These are phyloP conservation scores for Drosophila sproati DNA, from an alignment of 1,140 invertebrate genomes.

Conservation along the genomic window DNA sequence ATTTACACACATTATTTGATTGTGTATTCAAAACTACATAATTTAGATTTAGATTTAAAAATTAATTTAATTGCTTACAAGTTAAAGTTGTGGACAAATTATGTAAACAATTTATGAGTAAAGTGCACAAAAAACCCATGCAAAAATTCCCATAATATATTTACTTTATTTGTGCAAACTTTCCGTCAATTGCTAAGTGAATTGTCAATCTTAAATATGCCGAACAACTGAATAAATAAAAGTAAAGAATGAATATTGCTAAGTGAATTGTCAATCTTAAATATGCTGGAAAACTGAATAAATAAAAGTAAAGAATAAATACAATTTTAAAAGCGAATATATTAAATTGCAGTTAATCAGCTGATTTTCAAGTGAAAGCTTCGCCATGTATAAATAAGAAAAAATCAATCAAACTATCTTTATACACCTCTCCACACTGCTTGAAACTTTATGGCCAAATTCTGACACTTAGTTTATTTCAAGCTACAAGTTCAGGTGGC, in stretches of 20 bases:
- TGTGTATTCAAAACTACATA: too few species aligned
- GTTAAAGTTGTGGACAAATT: neutral
- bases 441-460: neutral
- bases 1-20: too few species aligned
- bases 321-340: neutral
- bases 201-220: slow-evolving; percentile 23
- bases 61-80: neutral
- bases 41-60: too few species aligned
- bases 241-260: neutral
- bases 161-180: slow-evolving; percentile 21
- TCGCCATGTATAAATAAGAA: too few species aligned
- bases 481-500: slow-evolving; percentile 1
- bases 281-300: slow-evolving; percentile 13
- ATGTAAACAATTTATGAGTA: neutral
- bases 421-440: neutral
- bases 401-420: neutral
- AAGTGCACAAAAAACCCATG: slow-evolving; percentile 10
- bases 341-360: neutral
- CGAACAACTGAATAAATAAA: slow-evolving; percentile 16
- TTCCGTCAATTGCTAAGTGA: slow-evolving; percentile 25
- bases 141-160: slow-evolving; percentile 1
- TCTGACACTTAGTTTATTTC: neutral
- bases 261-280: slow-evolving; percentile 32
- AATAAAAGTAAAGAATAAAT: slow-evolving; percentile 7
- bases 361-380: neutral